Percentiles rank a stretch among this genome's conserved stretches.
These are phyloP conservation scores for Maniola hyperantus DNA, from an alignment of 2,888 invertebrate genomes.

Conservation along the genomic window DNA sequence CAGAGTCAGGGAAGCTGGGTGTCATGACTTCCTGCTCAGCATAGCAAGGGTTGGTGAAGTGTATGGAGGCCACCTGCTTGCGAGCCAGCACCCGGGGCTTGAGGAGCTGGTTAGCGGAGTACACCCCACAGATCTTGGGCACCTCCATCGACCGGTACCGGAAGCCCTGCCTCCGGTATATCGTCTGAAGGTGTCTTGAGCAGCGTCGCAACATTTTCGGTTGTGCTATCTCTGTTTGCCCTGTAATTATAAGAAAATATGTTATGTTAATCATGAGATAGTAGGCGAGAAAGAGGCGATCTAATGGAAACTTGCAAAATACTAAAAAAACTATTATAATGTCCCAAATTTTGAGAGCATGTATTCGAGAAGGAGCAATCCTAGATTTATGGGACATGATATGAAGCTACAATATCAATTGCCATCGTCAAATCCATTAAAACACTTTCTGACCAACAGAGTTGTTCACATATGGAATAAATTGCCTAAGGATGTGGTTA, in stretches of 20 bases:
- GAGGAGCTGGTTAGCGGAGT: conserved; percentile 49
- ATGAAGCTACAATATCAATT: too few relatives aligned
- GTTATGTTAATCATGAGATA: conserved; percentile 10
- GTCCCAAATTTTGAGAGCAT: too few relatives aligned
- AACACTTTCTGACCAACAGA: too few relatives aligned
- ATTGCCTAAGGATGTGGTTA: too few relatives aligned
- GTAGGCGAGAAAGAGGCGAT: too few relatives aligned
- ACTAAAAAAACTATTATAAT: too few relatives aligned
- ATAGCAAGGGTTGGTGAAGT: conserved; percentile 64
- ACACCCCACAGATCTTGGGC: conserved; percentile 60
- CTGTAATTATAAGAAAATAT: conserved; percentile 51
- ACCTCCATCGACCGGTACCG: conserved; percentile 66
- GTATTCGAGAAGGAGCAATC: too few relatives aligned
- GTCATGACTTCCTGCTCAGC: conserved; percentile 88
- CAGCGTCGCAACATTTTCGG: conserved; percentile 74
- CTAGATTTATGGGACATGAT: too few relatives aligned
- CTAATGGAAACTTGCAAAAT: too few relatives aligned
- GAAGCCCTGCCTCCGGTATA: conserved; percentile 75
- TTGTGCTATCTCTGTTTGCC: conserved; percentile 42
- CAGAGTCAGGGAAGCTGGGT: conserved; percentile 98
- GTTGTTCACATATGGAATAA: too few relatives aligned
- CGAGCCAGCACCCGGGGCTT: conserved; percentile 57
- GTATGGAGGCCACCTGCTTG: conserved; percentile 67
- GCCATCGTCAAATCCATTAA: too few relatives aligned
- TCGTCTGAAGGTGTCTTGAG: conserved; percentile 72